Base-by-base conservation (phyloP, 2,888 invertebrate species). In the Gibbula magus region DNA sequence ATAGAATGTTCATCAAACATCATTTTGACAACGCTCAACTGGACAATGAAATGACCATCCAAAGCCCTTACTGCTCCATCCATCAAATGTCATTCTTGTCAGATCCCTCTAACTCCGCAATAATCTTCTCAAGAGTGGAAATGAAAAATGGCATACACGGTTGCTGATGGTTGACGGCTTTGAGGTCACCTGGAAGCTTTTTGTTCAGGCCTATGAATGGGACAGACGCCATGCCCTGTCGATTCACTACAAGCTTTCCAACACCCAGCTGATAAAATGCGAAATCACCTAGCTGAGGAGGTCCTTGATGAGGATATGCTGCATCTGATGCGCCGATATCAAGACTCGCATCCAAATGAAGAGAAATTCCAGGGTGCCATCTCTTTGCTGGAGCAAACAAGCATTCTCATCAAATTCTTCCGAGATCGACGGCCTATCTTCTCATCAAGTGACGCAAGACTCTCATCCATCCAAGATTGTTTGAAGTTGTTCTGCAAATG, bases 91-190 rank as follows among this genome's bases (percentile, higher is more conserved):
- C 22, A 0, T 56, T 76, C 22, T 20, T 56, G n/a, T 20, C 22
- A 2, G 56, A 56, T 20, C 56, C 56, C 20, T 56, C 56, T 20
- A 18, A 56, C 4, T 22, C n/a, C 10, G 76, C 16, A 56, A 56
- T 13, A 76, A 76, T 2, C 3, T 76, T n/a, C 25, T 76, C 16
- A 54, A 76, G 20, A 76, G 56, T 76, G 76, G 76, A 22, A 18
- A 29, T 56, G 76, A 76, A 29, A 76, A 22, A 0, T 76, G 56
- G 53, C 76, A 76, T 20, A 76, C 56, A 5, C n/a, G 76, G n/a
- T 32, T 54, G 18, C 76, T 76, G 1, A 25, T 25, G 2, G 13
- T 3, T 25, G 18, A 76, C 4, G 76, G 56, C 7, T 22, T 3
- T 25, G 53, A 53, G 10, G 25, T 76, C 18, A 76, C 54, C n/a